Base-by-base conservation (phyloP, 2,797 vertebrate species). In the Garrulus glandarius region DNA sequence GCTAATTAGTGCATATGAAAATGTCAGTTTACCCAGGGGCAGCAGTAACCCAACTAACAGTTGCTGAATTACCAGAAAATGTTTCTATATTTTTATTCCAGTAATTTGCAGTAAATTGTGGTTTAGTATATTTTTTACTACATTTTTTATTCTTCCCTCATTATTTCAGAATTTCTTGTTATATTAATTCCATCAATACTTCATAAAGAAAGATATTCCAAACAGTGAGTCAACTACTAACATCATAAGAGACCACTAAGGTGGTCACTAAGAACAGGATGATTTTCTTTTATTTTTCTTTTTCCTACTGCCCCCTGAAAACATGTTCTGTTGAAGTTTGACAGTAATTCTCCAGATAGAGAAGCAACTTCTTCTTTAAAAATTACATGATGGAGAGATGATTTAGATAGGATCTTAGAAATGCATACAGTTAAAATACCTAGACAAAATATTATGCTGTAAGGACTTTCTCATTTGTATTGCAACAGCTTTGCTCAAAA, bases 1-100 rank as follows among this genome's bases (percentile, higher is more conserved):
- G 92, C 72, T 95, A 96, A 97, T 97, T 97, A 97, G 96, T 96
- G 96, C 96, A 84, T 95, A 81, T 59, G 53, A 97, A 96, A 96
- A 97, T 95, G 92, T 75, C 50, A 87, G 87, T 84, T 96, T 95
- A 96, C 95, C 94, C 94, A 96, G 69, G 75, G 96, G 96, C 95
- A 90, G 72, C 61, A 84, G 69, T 57, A 88, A 93, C 43, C 69
- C 72, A 81, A 37, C 65, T 81, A 94, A 90, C 72, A 94, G 74
- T 96, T 93, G 29, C 57, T 95, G 87, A 90, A 83, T 78, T 94
- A 94, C 39, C 67, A 92, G 55, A 75, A 95, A 94, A 90, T 32
- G 4, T 65, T 94, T 61, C 65, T 34, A 15, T 55, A n/a, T 61
- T 76, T 92, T 78, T 64, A 56, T 75, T 84, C 39, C 3, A 3